Base-by-base conservation (phyloP, 2,888 invertebrate genomes). In the Andrena fulva region DNA sequence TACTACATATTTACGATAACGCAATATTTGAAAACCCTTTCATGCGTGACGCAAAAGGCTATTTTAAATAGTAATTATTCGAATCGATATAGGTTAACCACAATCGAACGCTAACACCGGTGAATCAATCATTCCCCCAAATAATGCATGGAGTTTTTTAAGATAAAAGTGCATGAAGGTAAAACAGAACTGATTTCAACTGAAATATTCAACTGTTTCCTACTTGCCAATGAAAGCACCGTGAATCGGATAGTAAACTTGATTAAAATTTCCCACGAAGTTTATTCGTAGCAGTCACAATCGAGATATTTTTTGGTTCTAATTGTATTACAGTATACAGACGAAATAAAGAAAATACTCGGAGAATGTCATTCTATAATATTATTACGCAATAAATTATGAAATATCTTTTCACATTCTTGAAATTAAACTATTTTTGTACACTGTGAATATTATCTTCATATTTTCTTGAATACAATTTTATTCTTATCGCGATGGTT, bases 121-220 rank as follows among this genome's bases (percentile, higher is more conserved):
- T 27, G 42, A 59, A 75, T 69, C 56, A 69, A 75, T 79, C 69
- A 69, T 59, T 69, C 52, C 7, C 7, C 2, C 12, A 10, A 79
- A 70, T 70, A 66, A 76, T 42, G 24, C 24, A 62, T 20, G 10
- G 16, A 12, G 1, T n/a, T 33, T 80, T 79, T 59, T 68, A 4
- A 8, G 63, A 63, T 20, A 10, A 33, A 76, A 35, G 0, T 31
- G 20, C 2, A 20, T 7, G 8, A 24, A 59, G 12, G 10, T 31
- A 20, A 42, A 60, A n/a, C 33, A 27, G 48, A 42, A 31, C 10
- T n/a, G 3, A 31, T 59, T 50, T 16, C 63, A 10, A 2, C 2
- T 0, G 27, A 52, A 24, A 52, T 67, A 62, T 60, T 50, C 8
- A 52, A 12, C 24, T 35, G 27, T 24, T 66, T 71, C 1, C 10